Evolutionary conservation across 2,797 vertebrate genomes (phyloP), one percentile per base, ranked within the genome.

Genomic region (Chaetophractus vellerosus): DNA sequence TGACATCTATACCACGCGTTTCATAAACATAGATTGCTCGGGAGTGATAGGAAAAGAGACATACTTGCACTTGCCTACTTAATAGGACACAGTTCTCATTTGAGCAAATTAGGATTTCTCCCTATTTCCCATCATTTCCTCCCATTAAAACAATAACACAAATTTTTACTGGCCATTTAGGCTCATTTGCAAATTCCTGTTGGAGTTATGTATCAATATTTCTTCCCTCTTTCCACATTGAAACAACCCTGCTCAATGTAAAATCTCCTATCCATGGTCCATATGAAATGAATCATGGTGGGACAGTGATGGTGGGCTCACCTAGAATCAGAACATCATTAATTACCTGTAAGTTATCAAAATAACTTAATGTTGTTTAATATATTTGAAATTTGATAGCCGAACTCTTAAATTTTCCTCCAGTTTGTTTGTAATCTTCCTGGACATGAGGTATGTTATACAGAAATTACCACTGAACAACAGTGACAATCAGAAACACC

Each of bases 91-190:
- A 41, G 63, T 36, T 76, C 83, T 96, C 79, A 87, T 90, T 89
- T 71, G 71, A 96, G 71, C 64, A 93, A 84, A 93, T 63, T 90
- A 66, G 33, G 76, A 85, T 93, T 90, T 94, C 36, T 88, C 52
- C 55, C 64, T 72, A 71, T 95, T 94, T 66, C 92, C 92, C 28
- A 76, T 61, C 61, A 96, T 91, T 66, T 61, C 36, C 18, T 90
- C 52, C 63, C 71, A 92, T 92, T 97, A 94, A 95, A 96, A 92
- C 38, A 94, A 59, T 92, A 93, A 72, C 55, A 87, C 64, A 81
- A 84, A 91, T 85, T 72, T 81, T 91, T 89, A 72, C 50, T 41
- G 85, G 31, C 55, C 79, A 87, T 64, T 94, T 80, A 90, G 66
- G 64, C 24, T 36, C 26, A 18, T 91, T 95, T 89, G 87, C 15